phyloP scores from a whole-genome alignment of 2,888 invertebrate genomes.

The Pammene fasciana region DNA sequence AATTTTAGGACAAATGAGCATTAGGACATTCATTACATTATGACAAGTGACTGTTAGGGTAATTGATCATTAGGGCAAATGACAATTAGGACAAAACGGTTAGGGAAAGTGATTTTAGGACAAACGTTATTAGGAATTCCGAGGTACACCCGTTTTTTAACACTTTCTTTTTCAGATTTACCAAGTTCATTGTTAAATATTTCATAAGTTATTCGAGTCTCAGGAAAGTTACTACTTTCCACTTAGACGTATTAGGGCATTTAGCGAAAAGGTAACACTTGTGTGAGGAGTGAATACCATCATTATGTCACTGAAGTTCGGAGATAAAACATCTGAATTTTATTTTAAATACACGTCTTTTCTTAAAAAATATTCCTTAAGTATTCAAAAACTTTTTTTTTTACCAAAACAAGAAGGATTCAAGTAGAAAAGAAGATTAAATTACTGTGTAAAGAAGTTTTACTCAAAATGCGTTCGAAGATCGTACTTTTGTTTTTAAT shows the following conservation, averaged over 20 bases:
- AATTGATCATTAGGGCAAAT: no score
- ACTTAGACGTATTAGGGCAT: slow-evolving; percentile 31
- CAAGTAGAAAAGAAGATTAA: slow-evolving; percentile 20
- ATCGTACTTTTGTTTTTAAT: slow-evolving; percentile 34
- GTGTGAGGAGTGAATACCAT: slow-evolving; percentile 36
- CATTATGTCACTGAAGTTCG: slow-evolving; percentile 50
- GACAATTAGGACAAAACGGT: no score
- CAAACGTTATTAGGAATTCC: no score
- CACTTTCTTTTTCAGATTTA: slow-evolving; percentile 47
- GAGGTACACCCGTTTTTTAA: no score
- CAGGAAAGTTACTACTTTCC: slow-evolving; percentile 35
- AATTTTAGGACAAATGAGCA: no score
- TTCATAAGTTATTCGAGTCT: slow-evolving; percentile 56
- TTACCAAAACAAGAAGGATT: slow-evolving; percentile 21
- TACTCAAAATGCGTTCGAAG: slow-evolving; percentile 30
- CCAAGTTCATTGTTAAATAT: slow-evolving; percentile 57
- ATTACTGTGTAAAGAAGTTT: no score
- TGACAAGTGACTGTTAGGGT: no score
- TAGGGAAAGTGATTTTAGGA: no score
- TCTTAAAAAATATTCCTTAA: background rate
- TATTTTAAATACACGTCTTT: background rate
- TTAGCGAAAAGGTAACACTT: slow-evolving; percentile 35
- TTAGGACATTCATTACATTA: no score
- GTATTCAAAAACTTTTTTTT: background rate
- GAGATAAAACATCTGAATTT: slow-evolving; percentile 27